Conservation (phyloP, 2,113 vertebrate species). For the Malurus alboscapulatus region DNA sequence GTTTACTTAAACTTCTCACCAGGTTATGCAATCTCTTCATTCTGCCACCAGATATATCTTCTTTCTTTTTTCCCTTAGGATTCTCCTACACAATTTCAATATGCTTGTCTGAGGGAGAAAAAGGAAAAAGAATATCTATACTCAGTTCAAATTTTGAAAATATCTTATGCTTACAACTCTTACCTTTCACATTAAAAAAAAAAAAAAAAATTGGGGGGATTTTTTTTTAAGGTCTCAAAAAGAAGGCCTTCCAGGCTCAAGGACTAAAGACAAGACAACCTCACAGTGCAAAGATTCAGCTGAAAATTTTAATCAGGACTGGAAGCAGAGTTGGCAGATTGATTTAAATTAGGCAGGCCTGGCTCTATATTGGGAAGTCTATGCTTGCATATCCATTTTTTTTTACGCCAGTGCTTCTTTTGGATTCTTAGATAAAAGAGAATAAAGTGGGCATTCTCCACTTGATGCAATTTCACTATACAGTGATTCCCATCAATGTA, state of each 20-base stretch:
- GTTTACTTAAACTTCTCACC: background rate
- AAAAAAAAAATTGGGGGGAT: no score
- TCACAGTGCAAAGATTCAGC: background rate
- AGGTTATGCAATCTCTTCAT: background rate
- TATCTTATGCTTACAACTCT: background rate
- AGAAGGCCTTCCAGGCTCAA: background rate
- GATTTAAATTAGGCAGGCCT: constrained; percentile 56
- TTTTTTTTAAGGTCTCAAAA: background rate
- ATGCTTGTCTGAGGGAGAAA: background rate
- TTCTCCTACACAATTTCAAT: background rate
- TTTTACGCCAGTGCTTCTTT: constrained; percentile 50
- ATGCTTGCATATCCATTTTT: constrained; percentile 53
- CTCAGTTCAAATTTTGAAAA: background rate
- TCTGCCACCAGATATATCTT: background rate
- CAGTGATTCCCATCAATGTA: constrained; percentile 77
- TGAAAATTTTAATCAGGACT: constrained; percentile 30
- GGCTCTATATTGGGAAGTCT: constrained; percentile 20
- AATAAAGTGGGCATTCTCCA: constrained; percentile 72
- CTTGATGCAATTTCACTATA: constrained; percentile 71
- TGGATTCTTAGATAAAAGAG: constrained; percentile 66
- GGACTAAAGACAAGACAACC: background rate
- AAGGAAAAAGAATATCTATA: background rate
- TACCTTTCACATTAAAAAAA: background rate
- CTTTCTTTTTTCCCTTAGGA: background rate
- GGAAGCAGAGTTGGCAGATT: constrained; percentile 18